Evolutionary conservation across 2,888 invertebrate species (phyloP).

Genomic region (Resseliella maxima): DNA sequence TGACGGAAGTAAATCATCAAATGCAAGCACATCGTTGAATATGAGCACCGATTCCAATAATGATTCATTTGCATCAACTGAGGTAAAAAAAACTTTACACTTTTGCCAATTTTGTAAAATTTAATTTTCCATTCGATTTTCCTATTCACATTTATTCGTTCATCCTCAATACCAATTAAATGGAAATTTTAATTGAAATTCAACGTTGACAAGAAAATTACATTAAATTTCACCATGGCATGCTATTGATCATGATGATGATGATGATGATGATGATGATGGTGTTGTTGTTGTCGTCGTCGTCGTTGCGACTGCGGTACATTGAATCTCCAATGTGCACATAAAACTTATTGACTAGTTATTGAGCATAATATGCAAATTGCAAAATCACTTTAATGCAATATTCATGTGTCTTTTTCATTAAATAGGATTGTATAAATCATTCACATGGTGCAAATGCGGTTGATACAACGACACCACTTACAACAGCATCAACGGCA

Average conservation of each 20-base stretch:
- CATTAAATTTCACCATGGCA: background rate
- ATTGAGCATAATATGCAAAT: background rate
- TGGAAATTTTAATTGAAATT: constrained; percentile 39
- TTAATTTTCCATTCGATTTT: constrained; percentile 7
- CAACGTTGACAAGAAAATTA: background rate
- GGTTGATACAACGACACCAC: background rate
- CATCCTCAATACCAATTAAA: background rate
- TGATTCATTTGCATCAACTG: constrained; percentile 55
- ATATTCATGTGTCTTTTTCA: constrained; percentile 5
- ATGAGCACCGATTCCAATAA: constrained; percentile 52
- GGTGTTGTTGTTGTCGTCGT: too few species aligned
- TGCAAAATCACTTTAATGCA: background rate
- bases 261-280: too few species aligned
- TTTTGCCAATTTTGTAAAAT: too few species aligned
- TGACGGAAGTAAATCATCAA: constrained; percentile 59
- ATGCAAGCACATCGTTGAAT: constrained; percentile 8
- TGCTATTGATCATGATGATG: too few species aligned
- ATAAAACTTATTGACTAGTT: background rate
- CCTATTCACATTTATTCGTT: background rate
- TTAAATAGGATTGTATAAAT: constrained; percentile 39
- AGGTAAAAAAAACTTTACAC: constrained; percentile 56
- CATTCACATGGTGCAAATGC: background rate
- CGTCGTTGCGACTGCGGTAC: too few species aligned
- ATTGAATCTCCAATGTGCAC: background rate
- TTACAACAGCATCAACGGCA: background rate